Evolutionary conservation across 2,797 vertebrate species (phyloP), one percentile per base, ranked within the genome.

Genomic region (Philypnodon macrostomus): DNA sequence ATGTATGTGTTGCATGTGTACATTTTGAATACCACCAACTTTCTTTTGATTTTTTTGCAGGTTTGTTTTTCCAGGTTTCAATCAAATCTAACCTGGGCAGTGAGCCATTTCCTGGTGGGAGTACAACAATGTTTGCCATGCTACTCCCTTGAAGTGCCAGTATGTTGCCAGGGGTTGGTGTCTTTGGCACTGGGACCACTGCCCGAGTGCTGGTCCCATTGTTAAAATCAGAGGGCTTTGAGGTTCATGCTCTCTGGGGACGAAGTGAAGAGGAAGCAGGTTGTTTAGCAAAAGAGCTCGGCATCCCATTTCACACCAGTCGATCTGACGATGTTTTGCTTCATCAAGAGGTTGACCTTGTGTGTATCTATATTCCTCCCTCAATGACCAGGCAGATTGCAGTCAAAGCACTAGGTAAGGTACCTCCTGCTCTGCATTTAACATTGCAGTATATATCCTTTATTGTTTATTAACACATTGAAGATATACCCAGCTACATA

Each of bases 301-400:
- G 89, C 53, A 95, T 98, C 65, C 86, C 92, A 31, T 98, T 98
- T 89, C 94, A 94, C 70, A 98, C 95, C 0, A 98, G 94, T 67
- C 91, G 81, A 34, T 96, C 93, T 0, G 96, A 98, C 0, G 96
- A 98, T 0, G 91, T 98, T 50, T 73, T 98, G 66, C 89, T 98
- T 62, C 95, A 96, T 69, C 95, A 94, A 78, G 94, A 97, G 0
- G 96, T 98, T 1, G 95, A 98, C 76, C 91, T 98, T 39, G 95
- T 98, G 73, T 98, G 95, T 89, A 94, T 98, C 86, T 92, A 92
- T 57, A 97, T 98, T 56, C 96, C 96, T 1, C 96, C 96, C 1
- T 94, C 96, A 0, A 91, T 98, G 57, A 98, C 96, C 0, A 90
- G 95, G 14, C 95, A 97, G 52, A 98, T 98, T 53, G 95, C 96